Conservation (phyloP, 1,140 invertebrate genomes). For the Triops longicaudatus region DNA sequence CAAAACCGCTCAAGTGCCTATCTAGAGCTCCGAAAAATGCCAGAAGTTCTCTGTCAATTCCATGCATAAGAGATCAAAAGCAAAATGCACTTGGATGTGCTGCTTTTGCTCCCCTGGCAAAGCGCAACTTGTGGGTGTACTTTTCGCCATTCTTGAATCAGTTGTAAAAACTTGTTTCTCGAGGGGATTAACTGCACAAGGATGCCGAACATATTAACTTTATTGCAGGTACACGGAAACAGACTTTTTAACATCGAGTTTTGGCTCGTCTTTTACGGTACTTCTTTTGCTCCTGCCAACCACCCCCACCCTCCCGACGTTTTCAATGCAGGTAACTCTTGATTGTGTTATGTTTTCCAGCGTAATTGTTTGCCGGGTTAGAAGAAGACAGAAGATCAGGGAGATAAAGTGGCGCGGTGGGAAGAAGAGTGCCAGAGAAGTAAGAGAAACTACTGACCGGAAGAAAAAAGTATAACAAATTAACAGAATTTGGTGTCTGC, state of each 20-base stretch:
- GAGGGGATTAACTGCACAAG: not conserved
- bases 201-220: not conserved
- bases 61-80: slow-evolving; percentile 8
- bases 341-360: not conserved
- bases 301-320: not conserved
- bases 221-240: not conserved
- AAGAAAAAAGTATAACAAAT: not conserved
- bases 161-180: not conserved
- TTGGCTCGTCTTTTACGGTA: not conserved
- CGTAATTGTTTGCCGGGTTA: not conserved
- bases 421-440: not conserved
- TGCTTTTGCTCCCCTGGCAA: not conserved
- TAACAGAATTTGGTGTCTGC: not conserved
- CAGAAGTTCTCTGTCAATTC: not conserved
- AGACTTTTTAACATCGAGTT: not conserved
- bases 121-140: not conserved
- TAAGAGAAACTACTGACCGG: slow-evolving; percentile 11
- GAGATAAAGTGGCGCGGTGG: not conserved
- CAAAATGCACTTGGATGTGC: not conserved
- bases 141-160: not conserved
- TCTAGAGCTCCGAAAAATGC: not conserved
- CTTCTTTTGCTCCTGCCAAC: not conserved
- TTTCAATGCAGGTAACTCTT: not conserved
- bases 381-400: not conserved
- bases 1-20: not conserved